Conservation (phyloP, 2,888 invertebrate species). For the Elegia similella region DNA sequence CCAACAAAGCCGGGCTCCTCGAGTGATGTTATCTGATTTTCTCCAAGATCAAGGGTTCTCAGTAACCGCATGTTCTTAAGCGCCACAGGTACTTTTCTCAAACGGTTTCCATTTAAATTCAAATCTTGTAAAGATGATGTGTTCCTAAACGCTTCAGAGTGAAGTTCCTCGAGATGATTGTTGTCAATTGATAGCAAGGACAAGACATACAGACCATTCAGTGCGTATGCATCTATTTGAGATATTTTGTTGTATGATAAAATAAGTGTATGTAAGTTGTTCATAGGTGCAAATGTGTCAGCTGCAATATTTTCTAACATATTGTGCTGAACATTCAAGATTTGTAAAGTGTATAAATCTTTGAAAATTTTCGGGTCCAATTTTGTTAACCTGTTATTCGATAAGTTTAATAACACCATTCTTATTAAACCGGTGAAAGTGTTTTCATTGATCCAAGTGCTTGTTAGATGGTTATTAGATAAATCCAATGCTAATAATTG, state of each 20-base stretch:
- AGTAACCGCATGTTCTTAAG: constrained; percentile 92
- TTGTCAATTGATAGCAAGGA: constrained; percentile 92
- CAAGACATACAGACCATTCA: constrained; percentile 93
- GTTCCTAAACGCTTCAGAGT: constrained; percentile 94
- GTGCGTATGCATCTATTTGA: constrained; percentile 91
- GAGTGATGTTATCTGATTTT: constrained; percentile 91
- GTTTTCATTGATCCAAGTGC: constrained; percentile 91
- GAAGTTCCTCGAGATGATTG: constrained; percentile 91
- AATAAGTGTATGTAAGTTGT: constrained; percentile 93
- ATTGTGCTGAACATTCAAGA: constrained; percentile 92
- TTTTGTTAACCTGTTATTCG: constrained; percentile 90
- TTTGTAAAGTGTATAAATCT: constrained; percentile 92
- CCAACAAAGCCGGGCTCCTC: constrained; percentile 92
- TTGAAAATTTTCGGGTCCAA: constrained; percentile 92
- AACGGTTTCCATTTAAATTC: constrained; percentile 92
- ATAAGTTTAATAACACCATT: constrained; percentile 92
- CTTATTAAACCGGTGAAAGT: constrained; percentile 94
- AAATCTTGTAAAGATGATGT: constrained; percentile 95
- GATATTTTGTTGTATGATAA: constrained; percentile 93
- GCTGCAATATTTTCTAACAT: constrained; percentile 91
- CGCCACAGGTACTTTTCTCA: constrained; percentile 90
- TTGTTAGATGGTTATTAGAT: constrained; percentile 92
- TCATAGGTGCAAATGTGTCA: constrained; percentile 94
- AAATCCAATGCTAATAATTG: constrained; percentile 91
- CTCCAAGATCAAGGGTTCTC: constrained; percentile 93